phyloP scores from a whole-genome alignment of 2,888 invertebrate species.

The Pterostichus niger region DNA sequence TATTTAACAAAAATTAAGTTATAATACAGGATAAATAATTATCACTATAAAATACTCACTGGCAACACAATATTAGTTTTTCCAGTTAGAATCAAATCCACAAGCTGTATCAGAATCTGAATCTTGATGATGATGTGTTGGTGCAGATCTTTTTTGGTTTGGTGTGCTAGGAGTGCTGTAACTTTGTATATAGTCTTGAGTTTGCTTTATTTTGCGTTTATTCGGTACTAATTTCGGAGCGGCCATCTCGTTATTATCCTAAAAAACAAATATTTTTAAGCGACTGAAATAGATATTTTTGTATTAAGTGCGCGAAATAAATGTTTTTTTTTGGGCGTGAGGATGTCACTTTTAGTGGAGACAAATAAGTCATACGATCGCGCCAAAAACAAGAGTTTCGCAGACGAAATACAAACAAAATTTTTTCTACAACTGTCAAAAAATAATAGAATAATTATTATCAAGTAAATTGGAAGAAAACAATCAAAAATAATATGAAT shows the following conservation, averaged over 20 bases:
- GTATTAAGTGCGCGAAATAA: too few species aligned
- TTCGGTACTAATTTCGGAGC: conserved; percentile 81
- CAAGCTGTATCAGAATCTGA: conserved; percentile 94
- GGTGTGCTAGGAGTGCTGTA: conserved; percentile 85
- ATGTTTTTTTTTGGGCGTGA: too few species aligned
- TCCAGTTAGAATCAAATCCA: conserved; percentile 90
- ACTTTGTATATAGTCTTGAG: conserved; percentile 78
- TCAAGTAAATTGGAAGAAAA: too few species aligned
- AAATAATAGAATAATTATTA: too few species aligned
- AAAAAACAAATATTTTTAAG: conserved; percentile 69
- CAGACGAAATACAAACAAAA: too few species aligned
- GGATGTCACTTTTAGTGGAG: too few species aligned
- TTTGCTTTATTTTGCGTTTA: conserved; percentile 84
- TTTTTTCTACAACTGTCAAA: too few species aligned
- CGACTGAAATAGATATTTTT: background rate
- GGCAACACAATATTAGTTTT: conserved; percentile 60
- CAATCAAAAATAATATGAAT: too few species aligned
- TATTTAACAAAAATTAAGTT: background rate
- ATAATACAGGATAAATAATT: background rate
- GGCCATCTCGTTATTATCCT: conserved; percentile 85
- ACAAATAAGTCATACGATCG: too few species aligned
- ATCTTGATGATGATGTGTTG: conserved; percentile 78
- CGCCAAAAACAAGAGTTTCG: too few species aligned
- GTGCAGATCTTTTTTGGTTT: conserved; percentile 79
- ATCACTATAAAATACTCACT: too few species aligned